A percentile compares a stretch with the other conserved stretches of the same genome.
Conservation (phyloP, 1,140 invertebrate species). For the Drosophila lacertosa region DNA sequence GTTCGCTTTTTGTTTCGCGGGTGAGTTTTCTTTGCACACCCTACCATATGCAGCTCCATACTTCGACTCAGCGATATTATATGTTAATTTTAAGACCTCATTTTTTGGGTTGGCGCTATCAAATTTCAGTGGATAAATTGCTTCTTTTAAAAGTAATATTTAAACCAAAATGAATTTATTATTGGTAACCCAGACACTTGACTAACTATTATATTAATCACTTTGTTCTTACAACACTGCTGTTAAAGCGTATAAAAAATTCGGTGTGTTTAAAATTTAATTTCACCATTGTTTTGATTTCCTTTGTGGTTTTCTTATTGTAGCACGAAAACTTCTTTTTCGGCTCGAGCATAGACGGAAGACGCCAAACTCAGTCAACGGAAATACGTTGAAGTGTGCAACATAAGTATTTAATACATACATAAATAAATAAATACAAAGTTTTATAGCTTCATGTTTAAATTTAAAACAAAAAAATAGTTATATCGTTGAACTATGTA, state of each 20-base stretch:
- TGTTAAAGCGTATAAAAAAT: slow-evolving; percentile 41
- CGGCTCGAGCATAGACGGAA: slow-evolving; percentile 62
- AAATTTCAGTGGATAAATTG: neutral
- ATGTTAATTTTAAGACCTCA: neutral
- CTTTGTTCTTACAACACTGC: too few species aligned
- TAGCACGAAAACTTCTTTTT: slow-evolving; percentile 63
- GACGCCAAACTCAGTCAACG: slow-evolving; percentile 77
- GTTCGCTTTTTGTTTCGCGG: neutral
- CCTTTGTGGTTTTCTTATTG: slow-evolving; percentile 39
- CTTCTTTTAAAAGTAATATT: too few species aligned
- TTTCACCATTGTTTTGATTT: slow-evolving; percentile 49
- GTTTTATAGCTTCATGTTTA: too few species aligned
- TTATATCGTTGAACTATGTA: slow-evolving; percentile 11
- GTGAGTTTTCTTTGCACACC: neutral
- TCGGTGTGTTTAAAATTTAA: slow-evolving; percentile 45
- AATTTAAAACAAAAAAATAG: neutral
- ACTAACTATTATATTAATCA: too few species aligned
- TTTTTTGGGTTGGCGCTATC: neutral
- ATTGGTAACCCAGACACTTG: too few species aligned
- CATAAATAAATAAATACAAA: slow-evolving; percentile 15
- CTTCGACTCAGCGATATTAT: neutral
- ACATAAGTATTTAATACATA: slow-evolving; percentile 44
- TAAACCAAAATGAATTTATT: too few species aligned
- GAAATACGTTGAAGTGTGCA: slow-evolving; percentile 62
- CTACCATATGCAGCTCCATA: neutral